These are phyloP conservation scores for Conchocele bisecta DNA, from an alignment of 2,888 invertebrate genomes.

Conservation along the genomic window DNA sequence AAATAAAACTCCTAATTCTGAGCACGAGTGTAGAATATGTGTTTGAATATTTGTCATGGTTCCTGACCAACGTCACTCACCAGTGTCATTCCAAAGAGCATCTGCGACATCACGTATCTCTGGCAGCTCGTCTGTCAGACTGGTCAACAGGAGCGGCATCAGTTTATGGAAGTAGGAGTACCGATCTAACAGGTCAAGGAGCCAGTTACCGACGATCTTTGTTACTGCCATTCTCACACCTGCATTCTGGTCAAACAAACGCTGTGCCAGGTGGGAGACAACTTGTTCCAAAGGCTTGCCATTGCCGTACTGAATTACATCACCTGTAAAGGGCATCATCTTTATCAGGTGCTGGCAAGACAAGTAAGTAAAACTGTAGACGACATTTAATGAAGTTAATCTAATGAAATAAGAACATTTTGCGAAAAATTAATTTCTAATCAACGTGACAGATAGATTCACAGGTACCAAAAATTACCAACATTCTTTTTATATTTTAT, in stretches of 20 bases:
- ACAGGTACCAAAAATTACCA: background rate
- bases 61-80: too few species aligned
- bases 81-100: slow-evolving; percentile 82
- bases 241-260: slow-evolving; percentile 92
- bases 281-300: slow-evolving; percentile 89
- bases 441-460: too few species aligned
- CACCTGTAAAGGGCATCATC: slow-evolving; percentile 81
- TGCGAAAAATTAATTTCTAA: too few species aligned
- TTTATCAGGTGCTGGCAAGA: too few species aligned
- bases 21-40: too few species aligned
- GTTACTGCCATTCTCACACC: slow-evolving; percentile 90
- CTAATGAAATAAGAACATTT: too few species aligned
- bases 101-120: slow-evolving; percentile 84
- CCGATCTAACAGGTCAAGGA: slow-evolving; percentile 90
- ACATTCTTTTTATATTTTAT: too few species aligned
- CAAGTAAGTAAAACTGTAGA: too few species aligned
- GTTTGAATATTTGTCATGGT: too few species aligned
- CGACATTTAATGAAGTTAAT: too few species aligned
- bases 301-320: slow-evolving; percentile 88
- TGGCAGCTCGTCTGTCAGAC: slow-evolving; percentile 91
- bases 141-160: slow-evolving; percentile 92
- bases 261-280: slow-evolving; percentile 91
- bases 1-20: too few species aligned
- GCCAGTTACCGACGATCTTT: slow-evolving; percentile 90
- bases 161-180: slow-evolving; percentile 95